Base-by-base conservation (phyloP, 2,888 invertebrate species). In the Lasioglossum figueresi region DNA sequence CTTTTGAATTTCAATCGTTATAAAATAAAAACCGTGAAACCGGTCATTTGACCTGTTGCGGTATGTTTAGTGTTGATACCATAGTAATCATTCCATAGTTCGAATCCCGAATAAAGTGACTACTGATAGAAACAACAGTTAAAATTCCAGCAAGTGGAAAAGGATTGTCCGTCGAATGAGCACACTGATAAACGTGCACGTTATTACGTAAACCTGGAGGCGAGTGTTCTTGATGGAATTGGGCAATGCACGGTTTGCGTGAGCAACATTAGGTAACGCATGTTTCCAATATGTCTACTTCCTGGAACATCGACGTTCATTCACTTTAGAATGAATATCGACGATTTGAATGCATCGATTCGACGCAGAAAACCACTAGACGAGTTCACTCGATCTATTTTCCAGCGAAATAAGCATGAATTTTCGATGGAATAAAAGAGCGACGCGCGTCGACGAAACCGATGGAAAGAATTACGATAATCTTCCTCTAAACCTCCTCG, bases 361-460 rank as follows among this genome's bases (percentile, higher is more conserved):
- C 4, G 31, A 63, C 5, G 63, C 31, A 63, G 63, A 63, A 63
- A 63, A 63, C n/a, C 4, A 23, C 19, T 66, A 66, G 31, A 68
- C 37, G 68, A 37, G 23, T 23, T 19, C 4, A 16, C 12, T 8
- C n/a, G 40, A 40, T 37, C 16, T 1, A 3, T 27, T 16, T 52
- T 23, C 23, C 48, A 93, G 93, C 73, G 88, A 89, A 43, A 76
- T 92, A 72, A 85, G 88, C 14, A 89, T 94, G 43, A 71, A 80
- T 73, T 95, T 92, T 80, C 91, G 91, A 79, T 93, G 95, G 95
- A 91, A 91, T 74, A 88, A 93, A 85, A 85, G 88, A 76, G 71
- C 83, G 80, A 43, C 76, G 27, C 23, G 48, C 34, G 14, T n/a
- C 70, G 40, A 84, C 12, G 37, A 43, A 12, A 74, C 40, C 5